Base-by-base conservation (phyloP, 2,888 invertebrate species). In the Tineola bisselliella region DNA sequence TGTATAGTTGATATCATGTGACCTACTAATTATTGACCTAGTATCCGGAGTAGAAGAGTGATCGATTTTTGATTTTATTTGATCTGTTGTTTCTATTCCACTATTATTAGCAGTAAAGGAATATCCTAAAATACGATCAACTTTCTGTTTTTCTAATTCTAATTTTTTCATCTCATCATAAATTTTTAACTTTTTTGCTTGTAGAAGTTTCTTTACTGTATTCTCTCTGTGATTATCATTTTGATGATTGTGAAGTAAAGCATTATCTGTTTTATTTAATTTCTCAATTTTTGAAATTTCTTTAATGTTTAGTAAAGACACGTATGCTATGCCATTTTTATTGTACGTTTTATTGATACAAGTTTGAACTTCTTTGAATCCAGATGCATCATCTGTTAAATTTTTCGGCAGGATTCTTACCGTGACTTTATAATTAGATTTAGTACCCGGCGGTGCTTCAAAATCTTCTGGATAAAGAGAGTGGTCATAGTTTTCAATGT, bases 351-450 rank as follows among this genome's bases (percentile, higher is more conserved):
- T 84, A 62, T 84, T 84, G 1, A 84, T 82, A 63, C 74, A 77
- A 1, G 84, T 81, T 54, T 80, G 81, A 38, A 81, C 65, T 76
- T 84, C 83, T 70, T 83, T 84, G 48, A 77, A 83, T 0, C 79
- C 79, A 8, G 75, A 66, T 62, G 72, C 67, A 0, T 71, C 44
- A 0, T 69, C 67, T 0, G 75, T 69, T 0, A 61, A 58, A 60
- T 80, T 81, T 70, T 79, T 81, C 0, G 86, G 84, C 8, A 72
- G 62, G n/a, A 86, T 72, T 69, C 81, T 84, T 0, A 86, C 74
- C 1, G 79, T 76, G 0, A 86, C 64, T 69, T 79, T 83, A 44
- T 78, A 83, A 38, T 81, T 72, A 65, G 61, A 66, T 62, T 65
- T 72, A 62, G 43, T 65, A 62, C 63, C 0, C 67, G 33, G 30